Evolutionary conservation across 2,888 invertebrate species (phyloP), one percentile per base, ranked within the genome.

Genomic region (Anorthoa munda): DNA sequence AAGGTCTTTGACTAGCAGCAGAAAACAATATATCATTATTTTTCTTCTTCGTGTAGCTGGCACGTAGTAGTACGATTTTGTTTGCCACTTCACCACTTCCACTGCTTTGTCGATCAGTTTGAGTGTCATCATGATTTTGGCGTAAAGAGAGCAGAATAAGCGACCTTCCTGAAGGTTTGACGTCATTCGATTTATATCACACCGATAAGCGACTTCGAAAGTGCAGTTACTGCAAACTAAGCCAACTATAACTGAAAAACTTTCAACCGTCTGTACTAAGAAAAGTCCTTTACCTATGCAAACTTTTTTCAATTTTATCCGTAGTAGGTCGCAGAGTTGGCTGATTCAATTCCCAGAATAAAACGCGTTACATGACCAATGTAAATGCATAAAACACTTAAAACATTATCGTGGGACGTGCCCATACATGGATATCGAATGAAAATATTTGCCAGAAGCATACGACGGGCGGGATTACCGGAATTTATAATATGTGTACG

Each of bases 381-480:
- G 23, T 31, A 31, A 51, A 31, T 46, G 55, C 23, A 53, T 53
- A 51, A 23, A 77, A 46, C 17, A 45, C 60, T 63, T 45, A 31
- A 31, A 72, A 65, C 31, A 59, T 79, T 55, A 55, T 7, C 11
- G 13, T 1, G 26, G 9, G 7, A 75, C 75, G 76, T 81, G 77
- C 50, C 48, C 46, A 45, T 67, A 75, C 67, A 63, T 65, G 53
- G 74, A 79, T 58, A 66, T 75, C 48, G 48, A 81, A 75, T 2
- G 48, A 66, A 58, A 75, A 77, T 77, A 64, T 77, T 81, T 81
- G 66, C 53, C 31, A 9, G 4, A 21, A 66, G 18, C 66, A 26
- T 12, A 45, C 48, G 23, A 13, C 5, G 53, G 21, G 12, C 5
- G 58, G 53, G 53, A 80, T 67, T 77, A 80, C 21, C 17, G 3